phyloP scores from a whole-genome alignment of 1,140 invertebrate genomes.

The Brachionus plicatilis region DNA sequence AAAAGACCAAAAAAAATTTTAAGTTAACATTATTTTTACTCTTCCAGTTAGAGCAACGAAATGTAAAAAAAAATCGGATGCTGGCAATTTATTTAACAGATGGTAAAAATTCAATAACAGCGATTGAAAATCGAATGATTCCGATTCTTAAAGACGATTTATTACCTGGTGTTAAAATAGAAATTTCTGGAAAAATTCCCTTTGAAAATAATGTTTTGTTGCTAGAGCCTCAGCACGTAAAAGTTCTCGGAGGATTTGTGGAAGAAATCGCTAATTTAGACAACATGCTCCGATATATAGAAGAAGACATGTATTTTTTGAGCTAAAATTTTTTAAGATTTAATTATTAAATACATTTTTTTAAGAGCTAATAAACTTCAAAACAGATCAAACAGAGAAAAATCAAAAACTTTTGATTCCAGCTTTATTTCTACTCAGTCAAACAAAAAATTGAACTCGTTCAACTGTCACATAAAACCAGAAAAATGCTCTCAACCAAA shows the following conservation, averaged over 20 bases:
- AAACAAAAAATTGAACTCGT: not conserved
- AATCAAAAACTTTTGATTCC: not conserved
- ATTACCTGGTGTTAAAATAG: conserved; percentile 9
- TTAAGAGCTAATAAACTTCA: not conserved
- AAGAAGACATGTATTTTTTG: conserved; percentile 28
- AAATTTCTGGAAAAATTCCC: not conserved
- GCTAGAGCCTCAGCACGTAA: conserved; percentile 7
- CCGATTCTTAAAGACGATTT: not conserved
- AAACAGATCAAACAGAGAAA: not conserved
- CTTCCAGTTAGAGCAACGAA: not conserved
- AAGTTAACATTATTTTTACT: not conserved
- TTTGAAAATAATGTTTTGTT: conserved; percentile 14
- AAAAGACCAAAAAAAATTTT: not conserved
- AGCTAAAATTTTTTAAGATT: not conserved
- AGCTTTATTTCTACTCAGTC: not conserved
- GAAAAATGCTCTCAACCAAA: not conserved
- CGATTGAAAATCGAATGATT: conserved; percentile 2
- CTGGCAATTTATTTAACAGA: conserved; percentile 17
- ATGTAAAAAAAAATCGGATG: conserved; percentile 9
- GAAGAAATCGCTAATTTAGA: not conserved
- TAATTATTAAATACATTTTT: not conserved
- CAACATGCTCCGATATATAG: not conserved
- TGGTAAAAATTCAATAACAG: conserved; percentile 5
- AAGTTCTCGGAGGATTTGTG: conserved; percentile 7
- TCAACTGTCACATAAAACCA: not conserved